Base-by-base conservation (phyloP, 1,140 invertebrate species). In the Sycobia sp. region DNA sequence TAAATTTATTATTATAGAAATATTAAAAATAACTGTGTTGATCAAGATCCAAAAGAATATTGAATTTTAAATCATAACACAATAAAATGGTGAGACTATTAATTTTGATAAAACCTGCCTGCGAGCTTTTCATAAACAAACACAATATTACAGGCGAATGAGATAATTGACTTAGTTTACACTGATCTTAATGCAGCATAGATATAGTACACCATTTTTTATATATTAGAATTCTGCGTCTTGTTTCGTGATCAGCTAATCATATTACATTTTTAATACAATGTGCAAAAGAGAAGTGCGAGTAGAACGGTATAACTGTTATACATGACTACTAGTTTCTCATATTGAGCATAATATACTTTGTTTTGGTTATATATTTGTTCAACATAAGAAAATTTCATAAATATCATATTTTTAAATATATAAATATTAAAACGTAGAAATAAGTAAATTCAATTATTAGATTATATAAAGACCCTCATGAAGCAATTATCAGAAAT, bases 141-240 rank as follows among this genome's bases (percentile, higher is more conserved):
- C 27, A 34, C 44, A 58, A 49, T 23, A 16, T 56, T 57, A 29
- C 44, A 63, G 44, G 46, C 41, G 38, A 32, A 57, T 69, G 69
- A 50, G 66, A 65, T 70, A 72, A 72, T 72, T 72, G 70, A 72
- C 70, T 72, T 72, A 72, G 69, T 72, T 72, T 69, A 72, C 67
- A 72, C 61, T 68, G 61, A 67, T 66, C 55, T 36, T 58, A 56
- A 51, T 62, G 27, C 59, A 62, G 36, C 34, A 61, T 61, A 66
- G 46, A 20, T 36, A 62, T 29, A 34, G 20, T 55, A 62, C 43
- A 55, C 43, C 11, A 46, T 34, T 27, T 14, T 3, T 51, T 25
- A 60, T 51, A 60, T 39, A 59, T 32, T 43, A 51, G 14, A 47
- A 14, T 46, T 49, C 23, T 25, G 34, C 50, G 44, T 41, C 34